Evolutionary conservation across 1,140 invertebrate species (phyloP).

Genomic region (Oscheius sp.): DNA sequence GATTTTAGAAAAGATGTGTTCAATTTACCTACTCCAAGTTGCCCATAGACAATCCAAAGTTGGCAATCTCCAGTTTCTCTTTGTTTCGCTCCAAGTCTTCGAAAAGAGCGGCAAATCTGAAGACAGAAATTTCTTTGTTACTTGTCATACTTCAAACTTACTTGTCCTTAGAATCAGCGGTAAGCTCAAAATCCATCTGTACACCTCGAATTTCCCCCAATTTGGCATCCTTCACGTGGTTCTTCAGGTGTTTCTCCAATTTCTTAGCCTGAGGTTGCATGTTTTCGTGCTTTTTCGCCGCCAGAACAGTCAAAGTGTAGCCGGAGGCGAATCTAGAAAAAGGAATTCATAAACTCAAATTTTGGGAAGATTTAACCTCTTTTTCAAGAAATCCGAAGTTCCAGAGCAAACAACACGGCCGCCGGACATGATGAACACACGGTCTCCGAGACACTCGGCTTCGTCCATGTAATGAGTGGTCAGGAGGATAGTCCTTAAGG

Average conservation of each 20-base stretch:
- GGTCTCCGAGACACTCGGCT: conserved; percentile 80
- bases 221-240: conserved; percentile 3
- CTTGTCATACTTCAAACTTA: too few relatives aligned
- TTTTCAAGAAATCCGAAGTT: conserved; percentile 70
- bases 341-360: not conserved
- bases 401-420: conserved; percentile 70
- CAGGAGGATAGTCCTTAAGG: conserved; percentile 76
- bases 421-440: conserved; percentile 67
- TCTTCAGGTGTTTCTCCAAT: not conserved
- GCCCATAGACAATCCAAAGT: conserved; percentile 40
- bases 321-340: conserved; percentile 34
- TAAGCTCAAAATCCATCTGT: conserved; percentile 37
- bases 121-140: too few relatives aligned
- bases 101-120: conserved; percentile 30
- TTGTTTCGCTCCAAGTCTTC: conserved; percentile 8
- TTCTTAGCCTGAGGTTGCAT: conserved; percentile 7
- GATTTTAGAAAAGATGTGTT: too few relatives aligned
- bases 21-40: conserved; percentile 40
- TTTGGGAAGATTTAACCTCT: conserved; percentile 24
- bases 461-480: conserved; percentile 98
- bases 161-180: not conserved
- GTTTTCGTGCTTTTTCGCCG: not conserved
- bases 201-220: conserved; percentile 27
- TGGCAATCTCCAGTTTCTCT: conserved; percentile 8
- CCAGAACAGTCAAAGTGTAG: conserved; percentile 15